These are phyloP conservation scores for Scomberomorus guttatus DNA, from an alignment of 2,797 vertebrate species.

Conservation along the genomic window DNA sequence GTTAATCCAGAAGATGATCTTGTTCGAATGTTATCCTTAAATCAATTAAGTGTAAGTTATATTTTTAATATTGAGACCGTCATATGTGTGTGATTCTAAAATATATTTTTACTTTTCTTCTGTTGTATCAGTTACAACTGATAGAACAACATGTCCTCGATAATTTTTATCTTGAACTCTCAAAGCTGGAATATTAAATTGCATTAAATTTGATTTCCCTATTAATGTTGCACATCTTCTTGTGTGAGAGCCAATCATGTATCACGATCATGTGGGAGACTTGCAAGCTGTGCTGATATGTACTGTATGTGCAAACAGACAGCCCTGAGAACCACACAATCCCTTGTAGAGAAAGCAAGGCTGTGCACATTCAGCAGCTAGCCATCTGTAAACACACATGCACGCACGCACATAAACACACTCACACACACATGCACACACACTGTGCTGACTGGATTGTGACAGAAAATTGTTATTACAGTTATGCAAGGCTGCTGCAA, in stretches of 20 bases:
- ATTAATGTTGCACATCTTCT: not conserved
- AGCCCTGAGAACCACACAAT: slow-evolving; percentile 3
- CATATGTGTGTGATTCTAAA: slow-evolving; percentile 1
- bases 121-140: not conserved
- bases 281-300: slow-evolving; percentile 18
- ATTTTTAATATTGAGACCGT: not conserved
- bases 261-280: not conserved
- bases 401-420: not conserved
- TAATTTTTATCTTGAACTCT: not conserved
- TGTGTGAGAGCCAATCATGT: slow-evolving; percentile 27
- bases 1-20: not conserved
- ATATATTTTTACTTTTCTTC: not conserved
- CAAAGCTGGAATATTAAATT: not conserved
- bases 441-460: slow-evolving; percentile 1
- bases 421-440: not conserved
- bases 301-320: not conserved
- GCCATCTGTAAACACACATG: slow-evolving; percentile 14
- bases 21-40: not conserved
- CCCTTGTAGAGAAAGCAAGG: not conserved
- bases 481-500: slow-evolving; percentile 25
- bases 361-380: slow-evolving; percentile 24
- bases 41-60: no score
- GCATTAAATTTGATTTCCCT: slow-evolving; percentile 1
- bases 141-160: not conserved
- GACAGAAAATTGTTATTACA: slow-evolving; percentile 19